Base-by-base conservation (phyloP, 37 sponge, comb jelly and placozoan species). In the Mnemiopsis leidyi region DNA sequence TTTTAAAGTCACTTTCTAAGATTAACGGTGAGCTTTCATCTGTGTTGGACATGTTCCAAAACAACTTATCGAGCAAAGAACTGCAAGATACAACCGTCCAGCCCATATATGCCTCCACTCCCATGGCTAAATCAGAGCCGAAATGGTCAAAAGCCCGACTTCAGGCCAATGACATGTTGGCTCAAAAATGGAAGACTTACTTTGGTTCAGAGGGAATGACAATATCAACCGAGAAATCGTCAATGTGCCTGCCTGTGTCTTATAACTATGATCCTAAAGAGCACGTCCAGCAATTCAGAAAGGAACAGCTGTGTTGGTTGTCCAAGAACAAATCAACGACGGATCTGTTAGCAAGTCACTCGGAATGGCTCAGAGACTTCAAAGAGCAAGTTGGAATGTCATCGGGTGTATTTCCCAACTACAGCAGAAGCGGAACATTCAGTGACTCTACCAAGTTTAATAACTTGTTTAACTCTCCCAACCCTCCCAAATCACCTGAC, bases 331-430 rank as follows among this genome's bases (percentile, higher is more conserved):
- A 85, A 39, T 39, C 48, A 21, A 85, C 90, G 29, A 40, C 90
- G 16, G 90, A 85, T 25, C 25, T 85, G 23, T 25, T 85, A 25
- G 90, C 90, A 0, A 85, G 90, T 85, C 90, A 85, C 30, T 85
- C 90, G 2, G 90, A 85, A 26, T 85, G 90, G 90, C 61, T 85
- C 23, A 35, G 90, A 5, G 90, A 85, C 48, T 85, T 85, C 24
- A 85, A 85, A 40, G 90, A 85, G 39, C 90, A 85, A 85, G 90
- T 85, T 40, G 90, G 90, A n/a, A 85, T 85, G 90, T 40, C 40
- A n/a, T 85, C 90, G 23, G 61, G 61, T 39, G 25, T 21, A 13
- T 85, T 85, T 25, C 32, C 90, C 9, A 85, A 38, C 24, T 40
- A 77, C 79, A 77, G 33, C 32, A 77, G 35, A 48, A 48, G 61